Base-by-base conservation (phyloP, 2,888 invertebrate genomes). In the Danaus chrysippus region DNA sequence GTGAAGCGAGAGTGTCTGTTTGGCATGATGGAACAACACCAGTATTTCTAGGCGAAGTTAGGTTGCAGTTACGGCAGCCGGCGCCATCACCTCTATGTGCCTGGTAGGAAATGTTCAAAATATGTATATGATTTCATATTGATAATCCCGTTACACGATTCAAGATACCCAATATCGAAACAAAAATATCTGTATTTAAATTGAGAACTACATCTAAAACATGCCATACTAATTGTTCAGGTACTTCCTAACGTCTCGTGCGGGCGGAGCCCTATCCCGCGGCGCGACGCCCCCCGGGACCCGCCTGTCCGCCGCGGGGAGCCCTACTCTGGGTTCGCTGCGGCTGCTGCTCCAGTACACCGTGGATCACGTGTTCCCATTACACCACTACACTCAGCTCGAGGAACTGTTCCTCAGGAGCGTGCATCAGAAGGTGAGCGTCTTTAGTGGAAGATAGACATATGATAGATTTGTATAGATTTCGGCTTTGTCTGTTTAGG, bases 11-110 rank as follows among this genome's bases (percentile, higher is more conserved):
- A 70, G 94, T 97, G 68, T 94, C 96, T 12, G 91, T 97, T 66
- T 97, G 96, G 96, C 98, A 98, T 82, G 96, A 97, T 72, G 94
- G 93, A 71, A 94, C 96, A 66, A 94, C 95, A 65, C 95, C 96
- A 73, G 94, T 96, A 64, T 98, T 97, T 84, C 93, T 98, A 44
- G 98, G 98, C 17, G 97, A 98, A 87, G 95, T 98, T 65, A 93
- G 95, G 71, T 92, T 97, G 70, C 95, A 95, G 65, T 89, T 97
- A 73, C 92, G 94, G 59, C 95, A 95, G 70, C 93, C 93, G 49
- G 82, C 87, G 56, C 87, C 85, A 0, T 76, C 86, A 34, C 86
- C 87, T 44, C 72, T 86, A 67, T 80, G 86, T 75, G 96, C 97
- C 12, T 97, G 97, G 97, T 95, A 86, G 91, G 91, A 81, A 54